These are phyloP conservation scores for Dicaeum eximium DNA, from an alignment of 2,113 vertebrate genomes.

Conservation along the genomic window DNA sequence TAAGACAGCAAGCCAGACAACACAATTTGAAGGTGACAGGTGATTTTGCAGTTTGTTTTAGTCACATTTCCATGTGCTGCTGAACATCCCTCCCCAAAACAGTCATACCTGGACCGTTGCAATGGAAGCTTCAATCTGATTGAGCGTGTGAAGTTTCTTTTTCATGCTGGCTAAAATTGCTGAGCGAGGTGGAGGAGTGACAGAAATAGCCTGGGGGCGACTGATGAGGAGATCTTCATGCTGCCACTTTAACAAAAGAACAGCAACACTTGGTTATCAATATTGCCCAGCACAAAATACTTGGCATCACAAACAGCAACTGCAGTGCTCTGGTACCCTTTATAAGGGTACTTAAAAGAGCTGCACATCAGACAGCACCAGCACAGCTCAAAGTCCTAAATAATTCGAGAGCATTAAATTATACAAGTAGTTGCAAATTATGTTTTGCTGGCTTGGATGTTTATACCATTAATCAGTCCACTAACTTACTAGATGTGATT, in stretches of 20 bases:
- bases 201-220: slow-evolving; percentile 86
- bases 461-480: background rate
- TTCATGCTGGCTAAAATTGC: slow-evolving; percentile 96
- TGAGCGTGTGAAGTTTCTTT: slow-evolving; percentile 95
- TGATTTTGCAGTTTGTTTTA: background rate
- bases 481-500: background rate
- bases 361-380: rapidly evolving
- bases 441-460: background rate
- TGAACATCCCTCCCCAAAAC: background rate
- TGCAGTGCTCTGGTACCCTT: background rate
- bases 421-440: background rate
- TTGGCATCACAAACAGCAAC: background rate
- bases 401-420: background rate
- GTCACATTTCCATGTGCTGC: rapidly evolving
- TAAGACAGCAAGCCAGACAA: rapidly evolving
- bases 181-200: slow-evolving; percentile 88
- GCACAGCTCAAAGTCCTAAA: background rate
- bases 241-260: slow-evolving; percentile 84
- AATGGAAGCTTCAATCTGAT: slow-evolving; percentile 92
- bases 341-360: background rate
- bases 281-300: background rate
- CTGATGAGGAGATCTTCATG: slow-evolving; percentile 93
- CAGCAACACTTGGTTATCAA: background rate
- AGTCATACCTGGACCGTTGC: slow-evolving; percentile 84
- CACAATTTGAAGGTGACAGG: background rate